phyloP scores from a whole-genome alignment of 2,113 vertebrate genomes.

The Neotoma lepida region DNA sequence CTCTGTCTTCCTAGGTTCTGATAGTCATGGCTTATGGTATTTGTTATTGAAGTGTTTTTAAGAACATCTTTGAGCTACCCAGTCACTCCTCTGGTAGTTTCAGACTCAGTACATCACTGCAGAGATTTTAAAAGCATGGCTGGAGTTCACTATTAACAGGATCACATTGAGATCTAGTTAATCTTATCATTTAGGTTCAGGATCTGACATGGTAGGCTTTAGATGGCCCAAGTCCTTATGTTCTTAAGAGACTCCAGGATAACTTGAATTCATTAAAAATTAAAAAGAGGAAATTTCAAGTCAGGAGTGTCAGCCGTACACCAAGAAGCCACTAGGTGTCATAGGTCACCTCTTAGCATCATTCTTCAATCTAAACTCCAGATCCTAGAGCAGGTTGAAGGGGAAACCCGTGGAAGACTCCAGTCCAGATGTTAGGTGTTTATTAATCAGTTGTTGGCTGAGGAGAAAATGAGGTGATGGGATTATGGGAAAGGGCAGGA shows the following conservation, averaged over 20 bases:
- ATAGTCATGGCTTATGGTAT: background rate
- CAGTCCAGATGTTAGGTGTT: background rate
- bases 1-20: background rate
- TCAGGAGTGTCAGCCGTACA: fast-evolving
- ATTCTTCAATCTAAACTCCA: background rate
- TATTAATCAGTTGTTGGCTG: background rate
- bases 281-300: background rate
- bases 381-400: background rate
- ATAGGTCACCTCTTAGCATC: background rate
- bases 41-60: background rate
- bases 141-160: background rate
- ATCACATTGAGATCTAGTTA: background rate
- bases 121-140: background rate
- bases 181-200: background rate
- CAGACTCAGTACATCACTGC: background rate
- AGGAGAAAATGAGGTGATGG: background rate
- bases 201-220: background rate
- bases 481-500: background rate
- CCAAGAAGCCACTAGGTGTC: constrained; percentile 71
- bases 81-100: background rate
- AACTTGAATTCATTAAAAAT: background rate
- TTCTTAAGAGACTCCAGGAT: too few species aligned
- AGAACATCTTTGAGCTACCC: background rate
- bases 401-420: background rate
- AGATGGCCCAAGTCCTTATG: background rate